These are phyloP conservation scores for Sebastes fasciatus DNA, from an alignment of 2,113 vertebrate genomes.

Conservation along the genomic window DNA sequence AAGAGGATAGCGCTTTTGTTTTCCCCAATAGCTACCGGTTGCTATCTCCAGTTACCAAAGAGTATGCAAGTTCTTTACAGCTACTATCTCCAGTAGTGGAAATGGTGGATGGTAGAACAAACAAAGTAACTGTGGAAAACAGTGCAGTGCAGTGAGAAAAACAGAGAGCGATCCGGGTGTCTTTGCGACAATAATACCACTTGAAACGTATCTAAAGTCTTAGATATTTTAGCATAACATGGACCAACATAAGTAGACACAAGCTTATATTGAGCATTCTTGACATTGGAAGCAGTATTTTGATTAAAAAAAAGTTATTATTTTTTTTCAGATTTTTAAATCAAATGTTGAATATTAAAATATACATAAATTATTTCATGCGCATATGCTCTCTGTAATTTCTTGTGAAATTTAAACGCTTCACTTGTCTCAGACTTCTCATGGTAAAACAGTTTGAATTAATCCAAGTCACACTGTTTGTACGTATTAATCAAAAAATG, in stretches of 20 bases:
- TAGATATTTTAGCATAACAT: neutral
- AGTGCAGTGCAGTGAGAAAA: too few species aligned
- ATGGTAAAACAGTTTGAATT: neutral
- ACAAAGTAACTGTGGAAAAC: too few species aligned
- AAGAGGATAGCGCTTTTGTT: neutral
- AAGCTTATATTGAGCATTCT: neutral
- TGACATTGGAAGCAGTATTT: neutral
- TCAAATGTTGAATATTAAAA: neutral
- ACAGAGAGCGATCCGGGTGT: too few species aligned
- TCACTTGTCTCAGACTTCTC: neutral
- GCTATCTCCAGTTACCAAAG: neutral
- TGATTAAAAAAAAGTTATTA: too few species aligned
- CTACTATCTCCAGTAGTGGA: too few species aligned
- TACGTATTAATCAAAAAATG: neutral
- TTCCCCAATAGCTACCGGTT: neutral
- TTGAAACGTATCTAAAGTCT: too few species aligned
- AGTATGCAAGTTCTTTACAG: neutral
- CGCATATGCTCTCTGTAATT: neutral
- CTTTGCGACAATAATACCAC: neutral
- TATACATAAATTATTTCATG: neutral
- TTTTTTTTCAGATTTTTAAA: neutral
- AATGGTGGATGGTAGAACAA: too few species aligned
- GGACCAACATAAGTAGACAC: neutral
- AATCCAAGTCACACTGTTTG: neutral
- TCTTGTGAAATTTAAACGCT: neutral